Percentiles rank a stretch among this genome's conserved stretches.
These are phyloP conservation scores for Molossus alvarezi DNA, from an alignment of 2,797 vertebrate genomes.

Conservation along the genomic window DNA sequence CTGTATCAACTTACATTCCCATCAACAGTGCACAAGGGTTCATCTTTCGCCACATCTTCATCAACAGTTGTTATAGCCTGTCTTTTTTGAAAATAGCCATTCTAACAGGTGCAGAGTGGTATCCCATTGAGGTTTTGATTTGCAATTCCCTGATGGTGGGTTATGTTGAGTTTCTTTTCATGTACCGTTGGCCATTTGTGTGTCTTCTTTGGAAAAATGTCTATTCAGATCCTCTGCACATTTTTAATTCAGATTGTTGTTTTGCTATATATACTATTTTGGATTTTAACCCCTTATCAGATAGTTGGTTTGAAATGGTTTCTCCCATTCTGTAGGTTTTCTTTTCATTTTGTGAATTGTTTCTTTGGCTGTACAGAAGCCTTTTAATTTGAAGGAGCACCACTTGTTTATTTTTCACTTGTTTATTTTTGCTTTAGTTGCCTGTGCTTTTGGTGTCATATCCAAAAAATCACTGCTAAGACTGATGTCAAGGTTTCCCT, in stretches of 20 bases:
- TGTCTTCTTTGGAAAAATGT: not conserved
- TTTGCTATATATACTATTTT: not conserved
- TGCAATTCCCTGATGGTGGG: not conserved
- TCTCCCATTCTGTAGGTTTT: not conserved
- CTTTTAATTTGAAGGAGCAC: not conserved
- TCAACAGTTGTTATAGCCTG: not conserved
- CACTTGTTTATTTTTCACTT: not conserved
- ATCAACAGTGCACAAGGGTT: not conserved
- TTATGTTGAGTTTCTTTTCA: not conserved
- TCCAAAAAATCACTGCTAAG: not conserved
- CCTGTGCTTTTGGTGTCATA: not conserved
- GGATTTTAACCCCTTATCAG: not conserved
- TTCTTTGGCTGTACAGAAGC: not conserved
- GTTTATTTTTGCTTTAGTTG: slow-evolving; percentile 4
- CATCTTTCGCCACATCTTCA: not conserved
- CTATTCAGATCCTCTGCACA: not conserved
- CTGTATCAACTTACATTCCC: not conserved
- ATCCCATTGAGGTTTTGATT: not conserved
- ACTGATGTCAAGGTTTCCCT: not conserved
- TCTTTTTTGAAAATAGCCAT: not conserved
- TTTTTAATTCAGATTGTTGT: not conserved
- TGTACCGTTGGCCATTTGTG: not conserved
- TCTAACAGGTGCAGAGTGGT: not conserved
- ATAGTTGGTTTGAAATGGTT: not conserved
- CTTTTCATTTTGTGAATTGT: not conserved